These are phyloP conservation scores for Lepidurus packardi DNA, from an alignment of 1,140 invertebrate species.

Conservation along the genomic window DNA sequence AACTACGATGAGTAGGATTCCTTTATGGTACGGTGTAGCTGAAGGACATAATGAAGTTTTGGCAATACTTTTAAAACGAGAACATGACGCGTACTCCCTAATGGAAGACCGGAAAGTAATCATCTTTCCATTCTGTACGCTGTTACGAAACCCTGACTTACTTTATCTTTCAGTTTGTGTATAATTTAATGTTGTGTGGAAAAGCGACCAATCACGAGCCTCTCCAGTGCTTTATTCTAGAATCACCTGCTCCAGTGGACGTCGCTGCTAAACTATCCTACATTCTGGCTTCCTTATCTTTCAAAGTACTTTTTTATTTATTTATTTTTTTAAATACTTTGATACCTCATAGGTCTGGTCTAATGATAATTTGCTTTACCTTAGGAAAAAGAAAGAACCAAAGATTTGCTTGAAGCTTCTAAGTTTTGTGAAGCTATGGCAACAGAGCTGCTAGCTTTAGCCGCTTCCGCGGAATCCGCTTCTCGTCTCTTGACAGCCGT, in stretches of 20 bases:
- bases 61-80: slow-evolving; percentile 92
- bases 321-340: slow-evolving; percentile 35
- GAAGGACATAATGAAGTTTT: slow-evolving; percentile 94
- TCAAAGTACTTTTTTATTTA: slow-evolving; percentile 55
- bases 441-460: slow-evolving; percentile 87
- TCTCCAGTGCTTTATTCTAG: slow-evolving; percentile 92
- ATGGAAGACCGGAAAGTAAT: slow-evolving; percentile 89
- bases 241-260: slow-evolving; percentile 94
- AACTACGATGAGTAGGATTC: slow-evolving; percentile 87
- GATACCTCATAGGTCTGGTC: slow-evolving; percentile 1
- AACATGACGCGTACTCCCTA: slow-evolving; percentile 91
- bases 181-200: slow-evolving; percentile 97
- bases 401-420: slow-evolving; percentile 88
- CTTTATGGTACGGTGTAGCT: slow-evolving; percentile 94
- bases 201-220: slow-evolving; percentile 94
- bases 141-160: slow-evolving; percentile 25
- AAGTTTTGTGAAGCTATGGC: slow-evolving; percentile 96
- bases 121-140: slow-evolving; percentile 30
- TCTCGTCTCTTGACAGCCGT: slow-evolving; percentile 84
- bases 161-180: slow-evolving; percentile 71
- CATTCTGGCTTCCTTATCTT: slow-evolving; percentile 78
- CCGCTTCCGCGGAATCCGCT: slow-evolving; percentile 87
- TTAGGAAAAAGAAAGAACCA: slow-evolving; percentile 92
- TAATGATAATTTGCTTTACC: slow-evolving; percentile 32
- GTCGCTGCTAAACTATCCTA: slow-evolving; percentile 95